Percentiles rank a stretch among this genome's conserved stretches.
phyloP scores from a whole-genome alignment of 1,140 invertebrate genomes.

The Drosophila melanogaster region DNA sequence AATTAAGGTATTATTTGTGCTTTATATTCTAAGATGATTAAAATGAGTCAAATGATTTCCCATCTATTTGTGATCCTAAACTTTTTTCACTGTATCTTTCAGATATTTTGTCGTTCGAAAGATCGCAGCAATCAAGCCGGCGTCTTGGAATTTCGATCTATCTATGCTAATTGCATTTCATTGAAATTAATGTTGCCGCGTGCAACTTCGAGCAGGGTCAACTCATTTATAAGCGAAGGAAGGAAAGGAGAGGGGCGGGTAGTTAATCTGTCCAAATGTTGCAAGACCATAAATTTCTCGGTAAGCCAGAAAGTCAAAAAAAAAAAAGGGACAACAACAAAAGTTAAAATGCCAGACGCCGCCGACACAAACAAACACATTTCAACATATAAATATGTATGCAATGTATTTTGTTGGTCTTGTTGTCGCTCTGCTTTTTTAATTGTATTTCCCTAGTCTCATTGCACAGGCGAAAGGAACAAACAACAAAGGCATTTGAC shows the following conservation, averaged over 20 bases:
- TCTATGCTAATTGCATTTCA: slow-evolving; percentile 51
- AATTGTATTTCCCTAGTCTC: slow-evolving; percentile 24
- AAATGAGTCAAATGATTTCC: too few species aligned
- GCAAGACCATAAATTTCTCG: slow-evolving; percentile 47
- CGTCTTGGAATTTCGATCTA: slow-evolving; percentile 38
- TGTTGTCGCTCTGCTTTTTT: slow-evolving; percentile 4
- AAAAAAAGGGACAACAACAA: slow-evolving; percentile 41
- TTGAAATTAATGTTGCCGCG: slow-evolving; percentile 47
- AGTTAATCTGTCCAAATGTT: slow-evolving; percentile 47
- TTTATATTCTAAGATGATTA: background rate
- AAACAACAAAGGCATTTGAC: slow-evolving; percentile 37
- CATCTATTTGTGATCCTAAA: too few species aligned
- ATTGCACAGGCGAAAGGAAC: slow-evolving; percentile 25
- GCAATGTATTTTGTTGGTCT: background rate
- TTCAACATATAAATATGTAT: too few species aligned
- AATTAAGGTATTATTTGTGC: too few species aligned
- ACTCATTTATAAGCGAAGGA: slow-evolving; percentile 26
- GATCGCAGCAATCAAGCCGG: slow-evolving; percentile 17
- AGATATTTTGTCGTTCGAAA: too few species aligned
- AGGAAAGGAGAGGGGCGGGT: background rate
- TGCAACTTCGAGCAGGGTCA: slow-evolving; percentile 34
- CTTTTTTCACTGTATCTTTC: background rate
- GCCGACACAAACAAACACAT: slow-evolving; percentile 22
- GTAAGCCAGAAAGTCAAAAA: slow-evolving; percentile 31
- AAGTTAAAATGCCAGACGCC: slow-evolving; percentile 59